Percentiles rank a stretch among this genome's conserved stretches.
These are phyloP conservation scores for Columba guinea DNA, from an alignment of 2,797 vertebrate species.

Conservation along the genomic window DNA sequence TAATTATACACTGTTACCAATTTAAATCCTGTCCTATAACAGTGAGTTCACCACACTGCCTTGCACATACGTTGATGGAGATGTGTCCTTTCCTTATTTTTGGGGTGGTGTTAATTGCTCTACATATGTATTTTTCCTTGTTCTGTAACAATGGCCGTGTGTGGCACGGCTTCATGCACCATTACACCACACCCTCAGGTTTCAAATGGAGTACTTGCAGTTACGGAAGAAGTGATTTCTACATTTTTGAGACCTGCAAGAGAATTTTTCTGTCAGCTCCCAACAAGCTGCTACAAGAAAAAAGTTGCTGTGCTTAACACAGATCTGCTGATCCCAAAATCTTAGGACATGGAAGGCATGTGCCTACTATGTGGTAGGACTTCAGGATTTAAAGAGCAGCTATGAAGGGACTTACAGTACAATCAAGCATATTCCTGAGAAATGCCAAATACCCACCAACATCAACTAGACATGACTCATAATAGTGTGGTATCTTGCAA, in stretches of 20 bases:
- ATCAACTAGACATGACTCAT: neutral
- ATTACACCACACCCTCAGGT: neutral
- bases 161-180: neutral
- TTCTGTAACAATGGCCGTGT: neutral
- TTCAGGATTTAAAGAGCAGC: neutral
- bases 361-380: neutral
- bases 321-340: neutral
- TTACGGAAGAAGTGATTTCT: neutral
- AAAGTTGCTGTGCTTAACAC: neutral
- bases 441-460: neutral
- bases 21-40: conserved; percentile 38
- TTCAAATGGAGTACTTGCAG: neutral
- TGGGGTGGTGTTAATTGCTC: neutral
- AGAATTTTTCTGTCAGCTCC: neutral
- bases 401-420: neutral
- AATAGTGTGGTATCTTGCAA: neutral
- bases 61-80: neutral
- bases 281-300: neutral
- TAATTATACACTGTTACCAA: conserved; percentile 8
- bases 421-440: neutral
- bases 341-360: neutral
- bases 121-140: neutral
- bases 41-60: neutral
- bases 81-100: neutral
- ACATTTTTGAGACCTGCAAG: neutral